These are phyloP conservation scores for Danionella dracula DNA, from an alignment of 2,797 vertebrate genomes.

Conservation along the genomic window DNA sequence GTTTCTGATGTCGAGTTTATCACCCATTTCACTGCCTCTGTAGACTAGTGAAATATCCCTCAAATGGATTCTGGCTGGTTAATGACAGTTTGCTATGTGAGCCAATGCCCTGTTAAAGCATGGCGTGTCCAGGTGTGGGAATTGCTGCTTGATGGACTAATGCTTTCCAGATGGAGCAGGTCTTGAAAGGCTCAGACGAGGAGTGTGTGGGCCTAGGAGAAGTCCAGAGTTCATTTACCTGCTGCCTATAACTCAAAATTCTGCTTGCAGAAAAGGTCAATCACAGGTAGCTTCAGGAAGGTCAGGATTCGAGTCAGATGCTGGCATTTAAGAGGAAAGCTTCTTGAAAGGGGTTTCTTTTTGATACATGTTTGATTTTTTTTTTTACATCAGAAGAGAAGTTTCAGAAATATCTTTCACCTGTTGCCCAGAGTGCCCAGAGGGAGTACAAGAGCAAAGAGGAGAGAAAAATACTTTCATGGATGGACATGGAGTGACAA, in stretches of 20 bases:
- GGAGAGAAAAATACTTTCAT: too few relatives aligned
- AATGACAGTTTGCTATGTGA: conserved; percentile 30
- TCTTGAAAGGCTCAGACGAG: conserved; percentile 26
- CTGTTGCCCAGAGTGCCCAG: too few relatives aligned
- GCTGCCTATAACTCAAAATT: conserved; percentile 30
- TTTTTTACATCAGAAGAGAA: background rate
- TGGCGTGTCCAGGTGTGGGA: conserved; percentile 21
- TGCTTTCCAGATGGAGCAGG: conserved; percentile 49
- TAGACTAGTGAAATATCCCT: conserved; percentile 50
- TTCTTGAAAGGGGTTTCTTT: background rate
- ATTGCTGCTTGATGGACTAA: conserved; percentile 25
- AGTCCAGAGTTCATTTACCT: conserved; percentile 24
- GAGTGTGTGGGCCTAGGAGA: conserved; percentile 32
- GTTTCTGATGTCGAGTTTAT: conserved; percentile 44
- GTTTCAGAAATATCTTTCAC: too few relatives aligned
- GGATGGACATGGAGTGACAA: too few relatives aligned
- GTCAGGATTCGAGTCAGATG: conserved; percentile 6
- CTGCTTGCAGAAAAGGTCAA: conserved; percentile 15
- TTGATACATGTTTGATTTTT: background rate
- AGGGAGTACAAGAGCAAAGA: too few relatives aligned
- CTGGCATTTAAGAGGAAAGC: conserved; percentile 9
- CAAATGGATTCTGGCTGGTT: conserved; percentile 41
- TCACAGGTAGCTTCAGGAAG: background rate
- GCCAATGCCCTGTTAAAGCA: conserved; percentile 14
- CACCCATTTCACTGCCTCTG: conserved; percentile 11